phyloP scores from a whole-genome alignment of 2,888 invertebrate genomes.

The Phortica okadai region DNA sequence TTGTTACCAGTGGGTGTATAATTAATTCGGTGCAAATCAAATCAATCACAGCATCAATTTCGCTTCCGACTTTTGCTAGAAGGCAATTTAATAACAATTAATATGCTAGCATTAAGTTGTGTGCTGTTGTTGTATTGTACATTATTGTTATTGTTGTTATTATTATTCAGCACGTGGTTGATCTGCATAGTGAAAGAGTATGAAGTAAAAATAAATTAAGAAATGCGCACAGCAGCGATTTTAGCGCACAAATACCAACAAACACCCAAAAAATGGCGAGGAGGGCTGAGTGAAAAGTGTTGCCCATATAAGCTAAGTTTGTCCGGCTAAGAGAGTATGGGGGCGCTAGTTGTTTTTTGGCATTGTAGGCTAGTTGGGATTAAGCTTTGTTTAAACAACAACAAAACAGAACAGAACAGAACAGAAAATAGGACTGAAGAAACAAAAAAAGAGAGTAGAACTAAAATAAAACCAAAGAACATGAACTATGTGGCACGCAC shows the following conservation, averaged over 20 bases:
- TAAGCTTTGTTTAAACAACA: background rate
- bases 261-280: too few relatives aligned
- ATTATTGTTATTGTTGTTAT: background rate
- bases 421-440: too few relatives aligned
- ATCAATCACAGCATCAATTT: constrained; percentile 60
- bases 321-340: constrained; percentile 47
- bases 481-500: constrained; percentile 63
- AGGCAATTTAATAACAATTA: constrained; percentile 32
- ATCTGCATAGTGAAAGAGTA: background rate
- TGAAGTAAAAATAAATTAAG: too few relatives aligned
- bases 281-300: too few relatives aligned
- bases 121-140: background rate
- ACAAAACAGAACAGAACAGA: too few relatives aligned
- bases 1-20: constrained; percentile 55
- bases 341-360: too few relatives aligned
- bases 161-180: background rate
- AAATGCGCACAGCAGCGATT: too few relatives aligned
- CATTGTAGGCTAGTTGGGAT: too few relatives aligned
- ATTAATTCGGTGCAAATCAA: constrained; percentile 67
- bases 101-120: constrained; percentile 6
- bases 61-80: background rate
- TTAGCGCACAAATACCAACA: too few relatives aligned
- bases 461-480: constrained; percentile 19
- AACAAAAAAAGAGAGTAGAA: too few relatives aligned
- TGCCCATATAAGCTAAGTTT: background rate